Conservation (phyloP, 2,888 invertebrate genomes). For the Sinodicranocentrus sp. region DNA sequence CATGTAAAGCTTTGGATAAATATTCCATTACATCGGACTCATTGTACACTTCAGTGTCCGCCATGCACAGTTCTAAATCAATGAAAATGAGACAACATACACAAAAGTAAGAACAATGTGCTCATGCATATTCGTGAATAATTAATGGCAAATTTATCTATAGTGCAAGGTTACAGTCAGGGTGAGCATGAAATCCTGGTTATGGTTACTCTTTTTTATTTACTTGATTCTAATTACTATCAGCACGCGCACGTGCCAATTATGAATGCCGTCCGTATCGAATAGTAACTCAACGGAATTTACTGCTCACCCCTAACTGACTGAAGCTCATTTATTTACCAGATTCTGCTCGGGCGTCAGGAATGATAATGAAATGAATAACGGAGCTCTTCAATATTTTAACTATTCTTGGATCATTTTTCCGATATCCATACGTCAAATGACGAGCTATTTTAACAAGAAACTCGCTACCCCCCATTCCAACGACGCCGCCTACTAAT, state of each 20-base stretch:
- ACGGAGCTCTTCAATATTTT: conserved; percentile 85
- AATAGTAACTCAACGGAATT: too few species aligned
- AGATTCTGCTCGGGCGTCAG: conserved; percentile 26
- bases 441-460: conserved; percentile 90
- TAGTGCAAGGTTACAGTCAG: too few species aligned
- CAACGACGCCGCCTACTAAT: conserved; percentile 90
- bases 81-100: neutral
- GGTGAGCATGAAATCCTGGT: too few species aligned
- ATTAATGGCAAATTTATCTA: neutral
- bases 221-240: too few species aligned
- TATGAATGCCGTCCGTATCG: too few species aligned
- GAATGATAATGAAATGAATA: conserved; percentile 82
- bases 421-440: conserved; percentile 85
- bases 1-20: conserved; percentile 33
- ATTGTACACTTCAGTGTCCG: neutral
- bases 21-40: conserved; percentile 37
- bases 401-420: conserved; percentile 84
- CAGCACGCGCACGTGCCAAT: too few species aligned
- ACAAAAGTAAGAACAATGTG: neutral
- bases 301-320: too few species aligned
- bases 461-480: conserved; percentile 92
- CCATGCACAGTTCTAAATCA: conserved; percentile 44
- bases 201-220: too few species aligned
- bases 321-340: too few species aligned
- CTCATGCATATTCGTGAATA: neutral